Evolutionary conservation across 2,888 invertebrate species (phyloP).

Genomic region (Oithona nana): DNA sequence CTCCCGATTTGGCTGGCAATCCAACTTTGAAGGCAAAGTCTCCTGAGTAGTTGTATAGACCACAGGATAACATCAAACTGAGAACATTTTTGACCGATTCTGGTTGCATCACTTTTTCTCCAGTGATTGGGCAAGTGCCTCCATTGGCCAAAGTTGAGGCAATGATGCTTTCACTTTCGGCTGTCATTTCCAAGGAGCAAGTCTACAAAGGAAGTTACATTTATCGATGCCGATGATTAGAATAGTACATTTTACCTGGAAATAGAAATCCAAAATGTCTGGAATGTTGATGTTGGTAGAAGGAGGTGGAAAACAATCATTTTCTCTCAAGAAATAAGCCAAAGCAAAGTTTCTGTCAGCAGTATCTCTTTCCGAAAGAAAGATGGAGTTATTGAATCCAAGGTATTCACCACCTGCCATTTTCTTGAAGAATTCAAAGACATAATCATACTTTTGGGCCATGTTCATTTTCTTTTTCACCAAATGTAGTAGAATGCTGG

Average conservation of each 20-base stretch:
- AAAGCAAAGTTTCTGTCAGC: conserved; percentile 91
- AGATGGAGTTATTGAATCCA: conserved; percentile 87
- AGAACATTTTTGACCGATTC: conserved; percentile 82
- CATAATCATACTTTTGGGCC: conserved; percentile 79
- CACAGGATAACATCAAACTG: conserved; percentile 91
- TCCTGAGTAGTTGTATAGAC: conserved; percentile 60
- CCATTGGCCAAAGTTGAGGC: conserved; percentile 91
- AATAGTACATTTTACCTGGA: conserved; percentile 59
- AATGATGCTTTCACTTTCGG: conserved; percentile 78
- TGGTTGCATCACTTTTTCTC: conserved; percentile 72
- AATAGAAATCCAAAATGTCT: conserved; percentile 92
- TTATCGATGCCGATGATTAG: neutral
- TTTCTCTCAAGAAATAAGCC: conserved; percentile 89
- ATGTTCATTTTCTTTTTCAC: conserved; percentile 62
- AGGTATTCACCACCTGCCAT: conserved; percentile 70
- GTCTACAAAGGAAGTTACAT: conserved; percentile 40
- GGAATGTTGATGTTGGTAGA: conserved; percentile 64
- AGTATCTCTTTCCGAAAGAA: conserved; percentile 84
- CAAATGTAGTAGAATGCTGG: conserved; percentile 60
- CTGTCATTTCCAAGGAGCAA: conserved; percentile 81
- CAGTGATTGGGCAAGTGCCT: conserved; percentile 86
- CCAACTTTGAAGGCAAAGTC: conserved; percentile 76
- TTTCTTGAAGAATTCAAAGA: conserved; percentile 65
- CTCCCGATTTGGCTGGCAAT: conserved; percentile 35
- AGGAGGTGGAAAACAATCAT: conserved; percentile 83